These are phyloP conservation scores for Rhadina sibilatrix DNA, from an alignment of 2,113 vertebrate species.

Conservation along the genomic window DNA sequence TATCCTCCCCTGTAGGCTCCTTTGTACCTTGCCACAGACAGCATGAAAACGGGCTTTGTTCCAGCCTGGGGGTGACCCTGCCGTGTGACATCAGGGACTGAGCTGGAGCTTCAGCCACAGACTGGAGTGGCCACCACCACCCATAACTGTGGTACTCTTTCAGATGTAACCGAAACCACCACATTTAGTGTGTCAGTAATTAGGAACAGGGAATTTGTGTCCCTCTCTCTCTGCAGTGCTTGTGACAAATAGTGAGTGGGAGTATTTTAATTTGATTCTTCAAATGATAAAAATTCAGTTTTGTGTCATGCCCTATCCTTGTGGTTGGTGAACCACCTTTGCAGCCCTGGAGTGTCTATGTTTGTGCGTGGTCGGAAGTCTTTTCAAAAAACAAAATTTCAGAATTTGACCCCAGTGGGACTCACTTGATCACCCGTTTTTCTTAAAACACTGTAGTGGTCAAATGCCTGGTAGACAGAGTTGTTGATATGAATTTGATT, in stretches of 20 bases:
- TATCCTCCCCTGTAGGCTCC: background rate
- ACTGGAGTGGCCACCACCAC: background rate
- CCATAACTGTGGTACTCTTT: background rate
- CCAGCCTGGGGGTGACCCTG: background rate
- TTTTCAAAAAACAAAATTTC: background rate
- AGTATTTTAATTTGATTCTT: slow-evolving; percentile 2
- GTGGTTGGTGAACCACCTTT: background rate
- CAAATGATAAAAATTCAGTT: background rate
- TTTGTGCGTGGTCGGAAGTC: background rate
- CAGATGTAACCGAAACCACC: background rate
- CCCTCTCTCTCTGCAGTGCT: background rate
- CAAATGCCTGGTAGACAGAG: background rate
- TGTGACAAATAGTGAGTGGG: fast-evolving
- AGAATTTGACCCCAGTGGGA: background rate
- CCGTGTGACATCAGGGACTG: fast-evolving
- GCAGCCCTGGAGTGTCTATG: background rate
- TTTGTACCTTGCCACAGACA: background rate
- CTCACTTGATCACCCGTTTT: fast-evolving
- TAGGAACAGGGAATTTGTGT: background rate
- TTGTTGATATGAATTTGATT: background rate
- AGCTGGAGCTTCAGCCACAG: background rate
- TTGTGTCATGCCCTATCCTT: background rate
- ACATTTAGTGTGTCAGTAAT: background rate
- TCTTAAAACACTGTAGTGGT: background rate
- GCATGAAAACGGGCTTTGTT: fast-evolving